phyloP scores from a whole-genome alignment of 1,140 invertebrate species.

The Leptonema lineaticorne region DNA sequence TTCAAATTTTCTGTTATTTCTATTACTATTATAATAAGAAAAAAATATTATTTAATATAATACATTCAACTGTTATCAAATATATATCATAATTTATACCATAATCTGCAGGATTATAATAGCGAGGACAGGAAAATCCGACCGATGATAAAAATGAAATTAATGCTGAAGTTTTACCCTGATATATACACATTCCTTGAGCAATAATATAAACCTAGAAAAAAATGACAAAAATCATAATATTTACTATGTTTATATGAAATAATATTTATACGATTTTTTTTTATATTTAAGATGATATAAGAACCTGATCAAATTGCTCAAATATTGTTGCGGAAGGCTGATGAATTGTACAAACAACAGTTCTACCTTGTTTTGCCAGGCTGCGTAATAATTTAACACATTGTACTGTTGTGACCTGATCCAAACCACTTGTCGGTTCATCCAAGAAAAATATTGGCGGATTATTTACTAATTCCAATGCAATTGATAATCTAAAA shows the following conservation, averaged over 20 bases:
- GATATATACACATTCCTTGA: constrained; percentile 71
- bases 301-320: constrained; percentile 75
- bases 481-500: constrained; percentile 72
- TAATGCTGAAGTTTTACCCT: constrained; percentile 67
- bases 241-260: background rate
- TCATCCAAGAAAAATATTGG: constrained; percentile 71
- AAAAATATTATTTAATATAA: constrained; percentile 25
- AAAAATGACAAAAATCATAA: constrained; percentile 13
- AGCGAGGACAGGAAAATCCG: constrained; percentile 70
- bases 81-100: no score
- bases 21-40: no score
- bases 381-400: constrained; percentile 67
- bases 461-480: constrained; percentile 84
- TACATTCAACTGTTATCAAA: no score
- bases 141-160: constrained; percentile 69
- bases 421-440: constrained; percentile 83
- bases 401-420: constrained; percentile 82
- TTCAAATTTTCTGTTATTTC: constrained; percentile 54
- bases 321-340: constrained; percentile 80
- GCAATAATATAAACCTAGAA: constrained; percentile 65
- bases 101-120: constrained; percentile 84
- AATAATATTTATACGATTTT: background rate
- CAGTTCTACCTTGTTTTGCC: constrained; percentile 68
- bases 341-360: constrained; percentile 82
- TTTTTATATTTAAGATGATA: background rate